These are phyloP conservation scores for Resseliella maxima DNA, from an alignment of 2,888 invertebrate genomes.

Conservation along the genomic window DNA sequence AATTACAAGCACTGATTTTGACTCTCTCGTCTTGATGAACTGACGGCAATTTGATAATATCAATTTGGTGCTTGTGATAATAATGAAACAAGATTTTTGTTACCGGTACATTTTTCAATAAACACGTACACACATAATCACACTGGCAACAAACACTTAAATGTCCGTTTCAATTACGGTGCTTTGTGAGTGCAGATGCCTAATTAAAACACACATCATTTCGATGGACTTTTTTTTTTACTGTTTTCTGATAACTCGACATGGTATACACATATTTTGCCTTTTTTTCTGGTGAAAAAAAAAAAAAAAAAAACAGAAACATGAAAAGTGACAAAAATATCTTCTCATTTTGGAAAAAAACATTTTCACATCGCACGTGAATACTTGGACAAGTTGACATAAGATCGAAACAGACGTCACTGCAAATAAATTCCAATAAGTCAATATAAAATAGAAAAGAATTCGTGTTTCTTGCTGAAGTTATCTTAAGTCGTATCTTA, in stretches of 20 bases:
- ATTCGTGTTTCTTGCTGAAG: background rate
- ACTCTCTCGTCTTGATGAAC: background rate
- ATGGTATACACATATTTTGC: background rate
- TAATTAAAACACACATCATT: background rate
- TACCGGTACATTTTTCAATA: background rate
- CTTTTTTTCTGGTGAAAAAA: background rate
- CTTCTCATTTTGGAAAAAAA: background rate
- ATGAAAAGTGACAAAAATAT: background rate
- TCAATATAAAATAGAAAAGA: background rate
- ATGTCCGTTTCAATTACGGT: conserved; percentile 6
- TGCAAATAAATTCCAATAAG: conserved; percentile 46
- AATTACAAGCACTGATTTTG: too few relatives aligned
- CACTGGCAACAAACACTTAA: background rate
- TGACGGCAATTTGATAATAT: conserved; percentile 4
- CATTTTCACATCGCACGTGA: background rate
- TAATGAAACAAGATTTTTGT: conserved; percentile 2
- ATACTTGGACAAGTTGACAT: background rate
- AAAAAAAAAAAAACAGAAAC: background rate
- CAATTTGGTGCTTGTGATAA: conserved; percentile 6
- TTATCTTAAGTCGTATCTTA: conserved; percentile 15
- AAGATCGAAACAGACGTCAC: conserved; percentile 35
- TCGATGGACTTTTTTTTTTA: background rate
- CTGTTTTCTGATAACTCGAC: background rate
- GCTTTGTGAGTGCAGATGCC: background rate
- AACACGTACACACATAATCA: background rate